Conservation (phyloP, 1,140 invertebrate species). For the Papilio polyxenes region DNA sequence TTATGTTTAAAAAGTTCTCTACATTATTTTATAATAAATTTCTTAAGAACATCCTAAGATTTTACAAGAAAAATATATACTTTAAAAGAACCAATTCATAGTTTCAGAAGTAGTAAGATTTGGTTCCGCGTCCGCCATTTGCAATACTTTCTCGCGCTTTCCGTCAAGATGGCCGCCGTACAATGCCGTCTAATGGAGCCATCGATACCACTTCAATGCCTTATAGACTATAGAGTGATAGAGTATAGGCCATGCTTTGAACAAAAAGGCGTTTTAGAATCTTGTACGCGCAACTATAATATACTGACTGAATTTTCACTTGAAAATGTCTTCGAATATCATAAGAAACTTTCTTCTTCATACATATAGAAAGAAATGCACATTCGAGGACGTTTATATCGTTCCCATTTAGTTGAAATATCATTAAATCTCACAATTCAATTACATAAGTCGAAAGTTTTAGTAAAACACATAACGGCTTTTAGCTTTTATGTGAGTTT, state of each 20-base stretch:
- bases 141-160: slow-evolving; percentile 26
- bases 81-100: not conserved
- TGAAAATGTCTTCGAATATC: not conserved
- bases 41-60: no score
- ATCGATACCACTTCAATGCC: slow-evolving; percentile 24
- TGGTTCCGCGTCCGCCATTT: slow-evolving; percentile 18
- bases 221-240: not conserved
- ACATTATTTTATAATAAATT: not conserved
- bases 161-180: slow-evolving; percentile 21
- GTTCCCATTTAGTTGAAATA: no score
- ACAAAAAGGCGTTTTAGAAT: slow-evolving; percentile 24
- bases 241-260: not conserved
- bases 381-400: no score
- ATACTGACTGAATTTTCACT: not conserved
- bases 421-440: no score
- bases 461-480: no score
- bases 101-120: not conserved
- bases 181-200: slow-evolving; percentile 29
- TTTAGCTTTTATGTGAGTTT: no score
- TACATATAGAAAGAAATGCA: not conserved
- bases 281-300: not conserved
- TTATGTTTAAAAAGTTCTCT: not conserved
- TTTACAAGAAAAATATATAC: not conserved
- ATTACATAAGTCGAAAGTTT: no score
- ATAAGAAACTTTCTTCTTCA: not conserved